Evolutionary conservation across 2,888 invertebrate genomes (phyloP), one percentile per base, ranked within the genome.

Genomic region (Drosophila picticornis): DNA sequence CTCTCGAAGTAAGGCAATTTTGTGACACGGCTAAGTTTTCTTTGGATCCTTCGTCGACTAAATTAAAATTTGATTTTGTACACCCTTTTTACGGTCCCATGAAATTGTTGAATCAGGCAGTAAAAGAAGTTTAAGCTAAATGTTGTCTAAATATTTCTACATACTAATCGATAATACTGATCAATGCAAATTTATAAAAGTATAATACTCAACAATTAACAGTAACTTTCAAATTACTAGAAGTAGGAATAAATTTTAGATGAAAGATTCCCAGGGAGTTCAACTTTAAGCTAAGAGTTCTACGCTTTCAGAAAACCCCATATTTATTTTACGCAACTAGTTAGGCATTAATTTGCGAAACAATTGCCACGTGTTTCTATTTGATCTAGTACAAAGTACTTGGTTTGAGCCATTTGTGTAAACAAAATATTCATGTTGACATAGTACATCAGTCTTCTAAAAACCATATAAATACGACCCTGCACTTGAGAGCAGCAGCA

Each of bases 21-120:
- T 88, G 72, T 88, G 70, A 51, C 50, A 68, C 55, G 70, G 38
- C 62, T 43, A 38, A 73, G 52, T 67, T 56, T 59, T 53, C 63
- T 27, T 31, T 38, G 48, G 22, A 51, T 58, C 43, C 32, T 31
- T 13, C 0, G 46, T 4, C 48, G 27, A 68, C 50, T 56, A 70
- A 72, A 69, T 67, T 59, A 51, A 79, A 82, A 82, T 81, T 70
- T 63, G 65, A 63, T 82, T 79, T 68, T 58, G 69, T 67, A 79
- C 75, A 79, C 65, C 51, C 52, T 58, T 62, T 81, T 81, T 71
- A 80, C 50, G 63, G 73, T 64, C 73, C 66, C 73, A 71, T 56
- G 64, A 62, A 64, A 64, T 10, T 40, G 36, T 56, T 36, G 40
- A 60, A 62, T 63, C 27, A 27, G 57, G 38, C 48, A 70, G 36